These are phyloP conservation scores for Scolopax rusticola DNA, from an alignment of 2,797 vertebrate genomes.

Conservation along the genomic window DNA sequence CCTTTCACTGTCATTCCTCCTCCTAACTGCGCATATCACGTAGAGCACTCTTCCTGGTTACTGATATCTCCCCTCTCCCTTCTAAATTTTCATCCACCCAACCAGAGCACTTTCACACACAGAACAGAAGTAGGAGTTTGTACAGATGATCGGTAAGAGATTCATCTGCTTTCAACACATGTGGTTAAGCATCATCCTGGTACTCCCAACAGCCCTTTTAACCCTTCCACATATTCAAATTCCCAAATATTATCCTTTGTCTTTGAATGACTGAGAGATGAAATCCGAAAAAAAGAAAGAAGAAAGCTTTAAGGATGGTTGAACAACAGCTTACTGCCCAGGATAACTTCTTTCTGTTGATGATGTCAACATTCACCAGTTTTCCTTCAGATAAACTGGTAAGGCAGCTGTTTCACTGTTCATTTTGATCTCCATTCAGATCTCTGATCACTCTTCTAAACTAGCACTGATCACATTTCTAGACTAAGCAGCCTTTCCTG, in stretches of 20 bases:
- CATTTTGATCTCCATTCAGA: background rate
- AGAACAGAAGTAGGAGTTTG: background rate
- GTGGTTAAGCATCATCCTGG: background rate
- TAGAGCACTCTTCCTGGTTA: background rate
- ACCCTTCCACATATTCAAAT: background rate
- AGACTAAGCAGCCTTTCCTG: background rate
- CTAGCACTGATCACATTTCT: background rate
- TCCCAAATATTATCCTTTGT: background rate
- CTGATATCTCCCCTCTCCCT: background rate
- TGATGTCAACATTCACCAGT: background rate
- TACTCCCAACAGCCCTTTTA: background rate
- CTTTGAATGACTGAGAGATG: background rate
- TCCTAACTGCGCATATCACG: constrained; percentile 7
- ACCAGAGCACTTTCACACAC: background rate
- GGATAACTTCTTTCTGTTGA: background rate
- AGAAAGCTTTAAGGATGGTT: background rate
- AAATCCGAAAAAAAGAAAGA: background rate
- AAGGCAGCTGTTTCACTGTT: background rate
- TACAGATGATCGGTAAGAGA: background rate
- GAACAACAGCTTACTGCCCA: background rate
- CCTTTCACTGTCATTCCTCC: constrained; percentile 12
- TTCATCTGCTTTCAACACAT: background rate
- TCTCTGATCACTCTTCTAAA: background rate
- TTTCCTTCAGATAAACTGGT: background rate
- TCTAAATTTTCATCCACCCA: background rate